phyloP scores from a whole-genome alignment of 2,113 vertebrate species.

The Ploceus nigricollis region DNA sequence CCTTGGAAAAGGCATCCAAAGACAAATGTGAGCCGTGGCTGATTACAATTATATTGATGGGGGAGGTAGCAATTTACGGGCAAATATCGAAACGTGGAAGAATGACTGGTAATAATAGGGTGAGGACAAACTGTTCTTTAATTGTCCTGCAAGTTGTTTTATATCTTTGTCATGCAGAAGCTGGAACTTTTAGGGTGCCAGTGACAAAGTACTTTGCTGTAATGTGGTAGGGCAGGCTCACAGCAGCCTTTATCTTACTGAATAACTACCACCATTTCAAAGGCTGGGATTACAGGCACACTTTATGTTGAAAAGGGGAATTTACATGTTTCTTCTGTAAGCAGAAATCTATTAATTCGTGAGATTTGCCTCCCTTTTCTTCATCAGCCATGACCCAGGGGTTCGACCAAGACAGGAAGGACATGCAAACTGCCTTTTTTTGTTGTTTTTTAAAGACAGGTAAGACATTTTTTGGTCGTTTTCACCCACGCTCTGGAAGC shows the following conservation, averaged over 20 bases:
- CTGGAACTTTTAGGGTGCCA: conserved; percentile 53
- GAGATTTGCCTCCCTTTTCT: background rate
- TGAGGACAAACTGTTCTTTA: conserved; percentile 55
- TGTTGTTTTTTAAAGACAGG: background rate
- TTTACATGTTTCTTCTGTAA: conserved; percentile 46
- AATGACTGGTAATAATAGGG: conserved; percentile 51
- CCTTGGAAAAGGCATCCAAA: conserved; percentile 53
- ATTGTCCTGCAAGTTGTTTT: conserved; percentile 51
- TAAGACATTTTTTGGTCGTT: background rate
- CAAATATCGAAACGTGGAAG: conserved; percentile 3
- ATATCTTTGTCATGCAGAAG: conserved; percentile 50
- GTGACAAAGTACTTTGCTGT: conserved; percentile 39
- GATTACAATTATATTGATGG: conserved; percentile 52
- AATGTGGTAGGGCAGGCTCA: conserved; percentile 35
- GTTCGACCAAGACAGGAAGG: background rate
- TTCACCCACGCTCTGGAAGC: background rate
- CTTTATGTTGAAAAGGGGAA: conserved; percentile 24
- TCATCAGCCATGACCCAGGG: background rate
- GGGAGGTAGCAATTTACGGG: conserved; percentile 51
- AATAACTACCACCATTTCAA: conserved; percentile 45
- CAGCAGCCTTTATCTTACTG: conserved; percentile 53
- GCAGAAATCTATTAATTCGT: conserved; percentile 4
- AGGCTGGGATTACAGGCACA: conserved; percentile 50
- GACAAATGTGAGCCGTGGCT: conserved; percentile 32
- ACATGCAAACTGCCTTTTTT: background rate